phyloP scores from a whole-genome alignment of 1,140 invertebrate genomes.

The Lepidurus apus region DNA sequence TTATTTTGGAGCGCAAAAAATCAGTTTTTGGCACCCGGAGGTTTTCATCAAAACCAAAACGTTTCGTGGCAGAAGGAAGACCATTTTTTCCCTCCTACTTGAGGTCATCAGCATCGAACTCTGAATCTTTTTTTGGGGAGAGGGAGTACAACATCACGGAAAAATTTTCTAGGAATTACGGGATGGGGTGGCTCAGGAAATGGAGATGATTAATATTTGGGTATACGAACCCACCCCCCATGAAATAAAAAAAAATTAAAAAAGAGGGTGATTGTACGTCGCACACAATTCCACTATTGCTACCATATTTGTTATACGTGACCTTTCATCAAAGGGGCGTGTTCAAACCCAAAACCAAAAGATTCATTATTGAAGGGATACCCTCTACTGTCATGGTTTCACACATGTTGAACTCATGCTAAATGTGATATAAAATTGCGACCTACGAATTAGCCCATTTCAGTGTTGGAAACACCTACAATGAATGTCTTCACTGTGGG shows the following conservation, averaged over 20 bases:
- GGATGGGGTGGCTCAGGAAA: not conserved
- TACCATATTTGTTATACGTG: constrained; percentile 16
- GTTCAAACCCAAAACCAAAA: not conserved
- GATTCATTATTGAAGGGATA: constrained; percentile 11
- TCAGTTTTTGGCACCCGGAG: not conserved
- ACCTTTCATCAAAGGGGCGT: constrained; percentile 2
- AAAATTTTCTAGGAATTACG: not conserved
- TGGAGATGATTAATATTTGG: not conserved
- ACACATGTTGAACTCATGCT: constrained; percentile 19
- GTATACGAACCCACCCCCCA: not conserved
- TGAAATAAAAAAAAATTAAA: not conserved
- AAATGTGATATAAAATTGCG: constrained; percentile 11
- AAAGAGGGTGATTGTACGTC: constrained; percentile 18
- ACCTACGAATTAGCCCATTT: not conserved
- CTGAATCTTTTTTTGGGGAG: not conserved
- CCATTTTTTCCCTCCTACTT: not conserved
- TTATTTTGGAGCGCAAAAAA: constrained; percentile 6
- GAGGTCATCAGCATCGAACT: not conserved
- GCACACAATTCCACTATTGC: constrained; percentile 15
- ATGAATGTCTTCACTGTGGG: too few species aligned
- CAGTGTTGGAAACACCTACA: too few species aligned
- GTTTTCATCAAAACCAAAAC: not conserved
- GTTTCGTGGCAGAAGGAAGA: not conserved
- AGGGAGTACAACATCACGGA: not conserved
- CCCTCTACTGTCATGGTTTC: constrained; percentile 21